Conservation (phyloP, 1,140 invertebrate species). For the Metopolophium dirhodum region DNA sequence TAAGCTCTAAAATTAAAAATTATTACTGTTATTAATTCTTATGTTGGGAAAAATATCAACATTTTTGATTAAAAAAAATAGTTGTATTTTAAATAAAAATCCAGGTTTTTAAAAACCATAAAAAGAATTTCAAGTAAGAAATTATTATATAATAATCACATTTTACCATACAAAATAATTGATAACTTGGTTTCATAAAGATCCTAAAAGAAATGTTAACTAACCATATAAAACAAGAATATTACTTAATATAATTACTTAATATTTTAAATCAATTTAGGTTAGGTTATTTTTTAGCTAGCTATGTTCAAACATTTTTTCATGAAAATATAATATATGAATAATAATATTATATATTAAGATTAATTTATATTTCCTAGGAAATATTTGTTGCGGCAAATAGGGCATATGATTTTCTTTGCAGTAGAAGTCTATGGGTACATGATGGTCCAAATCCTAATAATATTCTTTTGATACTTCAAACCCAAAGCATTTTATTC, state of each 20-base stretch:
- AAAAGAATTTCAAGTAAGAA: neutral
- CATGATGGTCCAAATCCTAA: constrained; percentile 92
- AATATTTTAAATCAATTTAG: neutral
- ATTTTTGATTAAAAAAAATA: neutral
- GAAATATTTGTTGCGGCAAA: constrained; percentile 94
- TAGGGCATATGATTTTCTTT: constrained; percentile 98
- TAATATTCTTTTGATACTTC: constrained; percentile 93
- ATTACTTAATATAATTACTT: no score
- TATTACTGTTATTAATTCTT: neutral
- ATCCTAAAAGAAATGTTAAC: no score
- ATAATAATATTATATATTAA: neutral
- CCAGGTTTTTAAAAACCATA: no score
- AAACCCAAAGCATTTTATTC: constrained; percentile 96
- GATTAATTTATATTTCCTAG: constrained; percentile 64
- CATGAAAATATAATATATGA: neutral
- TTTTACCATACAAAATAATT: no score
- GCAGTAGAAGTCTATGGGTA: constrained; percentile 85
- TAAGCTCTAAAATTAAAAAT: neutral
- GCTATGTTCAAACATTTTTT: neutral
- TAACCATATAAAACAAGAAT: neutral
- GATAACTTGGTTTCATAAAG: no score
- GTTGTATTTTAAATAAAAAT: no score
- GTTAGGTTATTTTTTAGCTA: neutral
- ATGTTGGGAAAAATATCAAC: neutral
- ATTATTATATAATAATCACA: neutral